Evolutionary conservation across 2,888 invertebrate species (phyloP), one percentile per base, ranked within the genome.

Genomic region (Pterobdella sp.): DNA sequence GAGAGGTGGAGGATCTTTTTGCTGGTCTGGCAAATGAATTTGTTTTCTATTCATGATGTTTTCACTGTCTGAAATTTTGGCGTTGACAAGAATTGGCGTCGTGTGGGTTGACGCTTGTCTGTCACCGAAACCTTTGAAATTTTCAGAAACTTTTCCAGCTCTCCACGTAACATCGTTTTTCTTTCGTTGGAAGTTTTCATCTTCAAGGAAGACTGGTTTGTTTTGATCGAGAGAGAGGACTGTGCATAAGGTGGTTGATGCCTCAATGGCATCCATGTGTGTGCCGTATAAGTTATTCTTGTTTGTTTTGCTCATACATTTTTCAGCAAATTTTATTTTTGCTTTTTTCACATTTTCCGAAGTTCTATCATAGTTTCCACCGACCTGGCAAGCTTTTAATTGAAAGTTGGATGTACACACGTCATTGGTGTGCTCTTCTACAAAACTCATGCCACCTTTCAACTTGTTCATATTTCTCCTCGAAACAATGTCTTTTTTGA

Each of bases 321-420:
- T 4, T 56, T 56, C n/a, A 14, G n/a, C 60, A 18, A 56, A 22
- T 18, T 22, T 26, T 14, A 4, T 56, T n/a, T 22, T 56, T 22
- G 60, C 3, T 56, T 56, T 26, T 22, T 56, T 56, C 60, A 4
- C 60, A 42, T 42, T 42, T 42, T 42, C 26, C 7, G n/a, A 56
- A 56, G 4, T 7, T n/a, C n/a, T 56, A 3, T 56, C 26, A 26
- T 14, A 56, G 10, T 56, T 56, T 22, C 60, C n/a, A n/a, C 4
- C 7, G 10, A 56, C n/a, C 3, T 56, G 60, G 3, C n/a, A n/a
- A 22, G 4, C n/a, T 4, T 56, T 26, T 3, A 22, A 26, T 56
- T n/a, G 60, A 7, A 56, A 56, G 60, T 56, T 56, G 18, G 60
- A 56, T 4, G 26, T 56, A n/a, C 60, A 56, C 60, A 26, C 60